Base-by-base conservation (phyloP, 2,888 invertebrate genomes). In the Serrognathus titanus region DNA sequence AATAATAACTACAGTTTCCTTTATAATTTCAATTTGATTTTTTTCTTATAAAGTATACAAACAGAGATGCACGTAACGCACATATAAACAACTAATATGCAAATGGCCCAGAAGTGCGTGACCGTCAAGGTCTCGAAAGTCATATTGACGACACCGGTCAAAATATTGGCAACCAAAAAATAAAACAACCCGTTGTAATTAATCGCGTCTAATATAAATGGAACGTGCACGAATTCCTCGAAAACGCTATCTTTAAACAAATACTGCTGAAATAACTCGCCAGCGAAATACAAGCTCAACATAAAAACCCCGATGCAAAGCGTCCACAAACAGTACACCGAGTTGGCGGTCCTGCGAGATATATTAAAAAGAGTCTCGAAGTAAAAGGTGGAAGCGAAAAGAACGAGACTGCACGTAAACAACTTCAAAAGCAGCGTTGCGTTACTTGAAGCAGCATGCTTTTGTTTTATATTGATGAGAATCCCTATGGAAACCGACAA, bases 121-220 rank as follows among this genome's bases (percentile, higher is more conserved):
- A 84, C 74, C 2, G 81, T 73, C 51, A 83, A 75, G 3, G 95
- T 91, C 60, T 82, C 79, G 10, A 90, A 76, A 9, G 79, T 76
- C 70, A 93, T 79, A 79, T 97, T 97, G 4, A 94, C 81, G 2
- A 85, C 70, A 8, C 97, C 97, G 0, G 97, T 97, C 11, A 90
- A 71, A 35, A 96, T 63, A 80, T 97, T 97, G 1, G 89, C 86
- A 10, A 89, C 62, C 51, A 97, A 78, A 74, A 97, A 97, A 75
- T 89, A 92, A n/a, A 84, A 71, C 35, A 97, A 78, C 1, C 92
- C 93, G 78, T 93, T 94, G 61, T 83, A 85, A 77, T 92, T 94
- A 31, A 94, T 82, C 12, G 87, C 85, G 63, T 85, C 82, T 51
- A 89, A 81, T 59, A 91, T 81, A 39, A 81, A 70, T 48, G 89